Evolutionary conservation across 2,797 vertebrate genomes (phyloP), one percentile per base, ranked within the genome.

Genomic region (Leptodactylus fallax): DNA sequence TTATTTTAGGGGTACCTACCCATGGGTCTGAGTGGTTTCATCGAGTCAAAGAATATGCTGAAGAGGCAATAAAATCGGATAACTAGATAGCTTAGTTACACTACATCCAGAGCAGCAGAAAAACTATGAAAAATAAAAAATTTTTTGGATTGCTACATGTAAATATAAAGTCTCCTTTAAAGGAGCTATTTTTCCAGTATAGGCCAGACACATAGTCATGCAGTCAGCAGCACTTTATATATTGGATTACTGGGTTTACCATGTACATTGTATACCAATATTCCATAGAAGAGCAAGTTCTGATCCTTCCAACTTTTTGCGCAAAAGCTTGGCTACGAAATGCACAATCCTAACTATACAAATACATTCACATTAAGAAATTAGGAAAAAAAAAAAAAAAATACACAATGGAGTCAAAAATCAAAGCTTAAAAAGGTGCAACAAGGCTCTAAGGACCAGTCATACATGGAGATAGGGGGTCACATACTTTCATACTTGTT

Each of bases 131-230:
- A 63, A 23, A 71, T 9, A 27, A 65, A 47, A 56, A 25, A 58
- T 12, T 23, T 1, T 45, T 61, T 67, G 10, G 23, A 81, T 58
- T 74, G 82, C 82, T 84, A 84, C 82, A 84, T 83, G 61, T 67
- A 53, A 6, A 81, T 27, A 47, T 9, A 25, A 36, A 83, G 12
- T 60, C 55, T n/a, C n/a, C n/a, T n/a, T n/a, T n/a, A n/a, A n/a
- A n/a, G n/a, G n/a, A n/a, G n/a, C n/a, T 23, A 7, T 17, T 25
- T 23, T 87, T 87, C 86, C 86, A 87, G 80, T 83, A 65, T 63
- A 65, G 27, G 27, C 80, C 80, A 82, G 60, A 78, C 27, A 14
- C 58, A 6, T 47, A 27, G 13, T 71, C 71, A 82, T 19, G 55
- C 81, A 72, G 51, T 71, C 51, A 83, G 81, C 65, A 60, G 49